These are phyloP conservation scores for Globodera rostochiensis DNA, from an alignment of 1,140 invertebrate genomes.

Conservation along the genomic window DNA sequence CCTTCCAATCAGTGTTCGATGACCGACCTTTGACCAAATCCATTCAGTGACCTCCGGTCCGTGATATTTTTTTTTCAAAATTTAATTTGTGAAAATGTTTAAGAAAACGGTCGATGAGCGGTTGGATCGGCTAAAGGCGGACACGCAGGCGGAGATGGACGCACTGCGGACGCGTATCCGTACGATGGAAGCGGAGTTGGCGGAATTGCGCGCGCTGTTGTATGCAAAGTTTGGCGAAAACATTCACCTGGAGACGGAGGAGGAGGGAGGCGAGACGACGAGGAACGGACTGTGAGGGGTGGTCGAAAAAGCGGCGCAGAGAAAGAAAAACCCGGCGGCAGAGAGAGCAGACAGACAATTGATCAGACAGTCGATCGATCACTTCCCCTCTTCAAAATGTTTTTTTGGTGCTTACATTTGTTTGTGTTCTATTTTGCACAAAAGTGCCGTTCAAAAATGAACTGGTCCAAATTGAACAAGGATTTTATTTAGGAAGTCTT, in stretches of 20 bases:
- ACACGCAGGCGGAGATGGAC: conserved; percentile 8
- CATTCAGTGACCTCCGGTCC: neutral
- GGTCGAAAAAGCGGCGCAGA: neutral
- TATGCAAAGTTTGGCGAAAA: conserved; percentile 46
- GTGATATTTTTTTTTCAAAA: neutral
- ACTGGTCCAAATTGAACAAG: too few species aligned
- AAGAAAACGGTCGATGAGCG: conserved; percentile 21
- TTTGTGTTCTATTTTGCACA: too few species aligned
- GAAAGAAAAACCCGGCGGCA: neutral
- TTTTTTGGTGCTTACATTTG: too few species aligned
- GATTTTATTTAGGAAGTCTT: too few species aligned
- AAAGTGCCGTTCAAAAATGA: too few species aligned
- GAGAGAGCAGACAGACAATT: neutral
- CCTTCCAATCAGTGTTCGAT: neutral
- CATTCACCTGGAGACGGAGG: conserved; percentile 40
- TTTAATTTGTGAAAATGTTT: neutral
- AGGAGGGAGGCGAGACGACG: conserved; percentile 15
- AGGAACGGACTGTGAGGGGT: neutral
- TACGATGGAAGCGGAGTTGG: conserved; percentile 31
- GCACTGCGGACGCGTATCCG: neutral
- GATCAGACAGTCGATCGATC: neutral
- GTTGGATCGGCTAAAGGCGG: conserved; percentile 31
- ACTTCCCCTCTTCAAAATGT: too few species aligned
- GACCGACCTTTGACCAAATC: neutral
- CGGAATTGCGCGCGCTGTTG: conserved; percentile 33